These are phyloP conservation scores for Ephestia elutella DNA, from an alignment of 1,140 invertebrate genomes.

Conservation along the genomic window DNA sequence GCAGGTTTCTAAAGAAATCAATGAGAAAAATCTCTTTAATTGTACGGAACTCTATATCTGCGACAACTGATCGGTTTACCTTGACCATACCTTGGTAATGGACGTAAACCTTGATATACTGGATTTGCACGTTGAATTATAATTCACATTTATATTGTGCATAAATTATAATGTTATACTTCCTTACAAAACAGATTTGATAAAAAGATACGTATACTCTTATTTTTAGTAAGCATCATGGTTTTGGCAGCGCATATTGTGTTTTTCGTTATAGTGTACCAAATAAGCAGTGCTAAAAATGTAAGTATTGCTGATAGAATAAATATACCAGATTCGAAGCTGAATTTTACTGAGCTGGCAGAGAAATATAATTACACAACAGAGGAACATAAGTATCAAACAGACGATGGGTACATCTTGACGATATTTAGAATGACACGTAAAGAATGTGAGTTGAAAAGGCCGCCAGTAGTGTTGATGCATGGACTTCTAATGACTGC, in stretches of 20 bases:
- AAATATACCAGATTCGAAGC: constrained; percentile 2
- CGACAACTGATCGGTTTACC: too few species aligned
- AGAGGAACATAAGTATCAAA: constrained; percentile 42
- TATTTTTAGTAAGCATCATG: background rate
- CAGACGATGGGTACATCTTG: constrained; percentile 73
- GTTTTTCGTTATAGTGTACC: background rate
- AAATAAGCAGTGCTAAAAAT: background rate
- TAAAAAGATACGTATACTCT: background rate
- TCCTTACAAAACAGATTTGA: background rate
- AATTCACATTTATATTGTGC: background rate
- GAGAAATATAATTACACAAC: constrained; percentile 33
- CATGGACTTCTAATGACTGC: constrained; percentile 82
- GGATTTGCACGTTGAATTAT: too few species aligned
- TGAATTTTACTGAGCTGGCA: constrained; percentile 42
- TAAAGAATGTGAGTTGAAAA: constrained; percentile 23
- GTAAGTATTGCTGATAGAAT: background rate
- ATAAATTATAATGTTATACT: background rate
- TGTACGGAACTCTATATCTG: too few species aligned
- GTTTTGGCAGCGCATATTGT: background rate
- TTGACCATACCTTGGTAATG: too few species aligned
- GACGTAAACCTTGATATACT: too few species aligned
- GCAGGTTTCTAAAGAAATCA: too few species aligned
- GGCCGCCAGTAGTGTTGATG: constrained; percentile 46
- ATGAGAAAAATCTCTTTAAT: too few species aligned
- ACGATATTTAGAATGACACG: constrained; percentile 61